Evolutionary conservation across 1,140 invertebrate species (phyloP), one percentile per base, ranked within the genome.

Genomic region (Leptonema lineaticorne): DNA sequence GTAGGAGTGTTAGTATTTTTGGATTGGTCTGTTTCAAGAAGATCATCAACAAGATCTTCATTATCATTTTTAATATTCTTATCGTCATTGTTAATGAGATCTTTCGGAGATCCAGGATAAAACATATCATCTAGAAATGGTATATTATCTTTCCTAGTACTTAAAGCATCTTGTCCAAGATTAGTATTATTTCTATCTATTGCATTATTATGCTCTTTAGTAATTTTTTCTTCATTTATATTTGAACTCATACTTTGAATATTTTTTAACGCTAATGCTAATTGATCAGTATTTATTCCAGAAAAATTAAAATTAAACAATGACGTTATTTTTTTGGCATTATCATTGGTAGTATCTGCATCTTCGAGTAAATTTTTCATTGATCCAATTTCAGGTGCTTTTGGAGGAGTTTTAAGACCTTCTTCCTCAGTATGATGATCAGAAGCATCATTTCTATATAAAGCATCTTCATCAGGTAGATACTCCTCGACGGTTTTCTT

Each of bases 41-140:
- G 16, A 60, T 72, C 63, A 18, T 72, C 70, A 5, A 56, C 26
- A 3, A 56, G 29, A 56, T 70, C 64, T 56, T 18, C n/a, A 66
- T 33, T 24, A 37, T 28, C 26, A 45, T 26, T 41, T 58, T 24
- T 16, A 48, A 24, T 30, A 41, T 20, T 27, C 9, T 60, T 45
- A 16, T 37, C 53, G 22, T 18, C 26, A 48, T 28, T 41, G 8
- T 45, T 64, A 18, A 1, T 59, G 41, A 46, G 11, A 9, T 65
- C 45, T 18, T 46, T 53, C 14, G 68, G 68, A 63, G 81, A 79
- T 29, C 80, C 78, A 9, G 81, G 81, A 72, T 82, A 79, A 74
- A 82, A 83, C 68, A 82, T 82, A 72, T 83, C 81, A 69, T 78
- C 78, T 71, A 82, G 74, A 75, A 82, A 83, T 71, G 79, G 79